Percentiles rank a stretch among this genome's conserved stretches.
phyloP scores from a whole-genome alignment of 1,140 invertebrate species.

The Gonioctena quinquepunctata region DNA sequence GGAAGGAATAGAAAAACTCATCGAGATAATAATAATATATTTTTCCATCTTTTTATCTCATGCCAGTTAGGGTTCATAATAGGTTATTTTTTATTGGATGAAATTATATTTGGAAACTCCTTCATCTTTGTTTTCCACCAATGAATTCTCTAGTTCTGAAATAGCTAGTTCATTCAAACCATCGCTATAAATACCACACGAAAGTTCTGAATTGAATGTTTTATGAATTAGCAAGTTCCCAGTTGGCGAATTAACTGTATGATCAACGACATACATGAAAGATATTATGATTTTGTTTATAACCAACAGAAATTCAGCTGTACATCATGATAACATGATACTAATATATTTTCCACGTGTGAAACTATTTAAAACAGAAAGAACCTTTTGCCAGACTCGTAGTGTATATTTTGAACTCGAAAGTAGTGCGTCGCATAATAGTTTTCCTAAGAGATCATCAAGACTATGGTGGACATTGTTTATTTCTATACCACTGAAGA shows the following conservation, averaged over 20 bases:
- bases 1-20: no score
- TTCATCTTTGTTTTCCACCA: no score
- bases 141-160: no score
- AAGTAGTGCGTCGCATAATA: not conserved
- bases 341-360: not conserved
- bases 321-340: not conserved
- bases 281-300: not conserved
- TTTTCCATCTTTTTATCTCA: no score
- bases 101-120: no score
- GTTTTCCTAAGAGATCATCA: not conserved
- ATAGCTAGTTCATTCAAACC: no score
- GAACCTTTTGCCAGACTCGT: not conserved
- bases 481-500: not conserved
- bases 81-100: no score
- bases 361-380: not conserved
- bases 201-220: not conserved
- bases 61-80: no score
- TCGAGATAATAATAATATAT: no score
- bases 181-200: not conserved
- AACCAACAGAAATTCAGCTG: not conserved
- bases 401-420: not conserved
- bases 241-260: not conserved
- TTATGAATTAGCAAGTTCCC: not conserved
- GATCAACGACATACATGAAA: not conserved
- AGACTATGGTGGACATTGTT: not conserved